These are phyloP conservation scores for Solea senegalensis DNA, from an alignment of 2,113 vertebrate genomes.

Conservation along the genomic window DNA sequence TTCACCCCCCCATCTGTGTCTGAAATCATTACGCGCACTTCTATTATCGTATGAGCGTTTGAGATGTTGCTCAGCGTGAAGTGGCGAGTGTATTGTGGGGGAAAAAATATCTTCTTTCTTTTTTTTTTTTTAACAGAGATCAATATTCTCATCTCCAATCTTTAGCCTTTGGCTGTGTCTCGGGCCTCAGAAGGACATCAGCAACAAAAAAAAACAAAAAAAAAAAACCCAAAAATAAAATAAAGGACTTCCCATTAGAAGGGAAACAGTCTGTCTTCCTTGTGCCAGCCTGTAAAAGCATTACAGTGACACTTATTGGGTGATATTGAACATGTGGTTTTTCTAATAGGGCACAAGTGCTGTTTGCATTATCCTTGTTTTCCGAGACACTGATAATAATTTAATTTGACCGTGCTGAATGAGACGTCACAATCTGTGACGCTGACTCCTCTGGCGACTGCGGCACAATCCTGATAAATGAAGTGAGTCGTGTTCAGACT, in stretches of 20 bases:
- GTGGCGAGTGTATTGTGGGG: slow-evolving; percentile 1
- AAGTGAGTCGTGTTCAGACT: slow-evolving; percentile 36
- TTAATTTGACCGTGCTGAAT: slow-evolving; percentile 27
- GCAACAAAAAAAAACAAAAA: neutral
- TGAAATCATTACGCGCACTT: slow-evolving; percentile 18
- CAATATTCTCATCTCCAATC: slow-evolving; percentile 26
- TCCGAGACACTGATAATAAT: slow-evolving; percentile 17
- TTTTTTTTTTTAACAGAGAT: slow-evolving; percentile 21
- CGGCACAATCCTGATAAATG: slow-evolving; percentile 21
- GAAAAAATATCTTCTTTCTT: neutral
- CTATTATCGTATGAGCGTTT: neutral
- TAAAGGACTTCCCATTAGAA: slow-evolving; percentile 2
- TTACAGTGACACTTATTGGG: slow-evolving; percentile 57
- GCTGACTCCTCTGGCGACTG: slow-evolving; percentile 7
- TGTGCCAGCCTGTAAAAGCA: slow-evolving; percentile 26
- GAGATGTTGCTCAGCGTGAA: neutral
- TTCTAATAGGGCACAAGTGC: slow-evolving; percentile 14
- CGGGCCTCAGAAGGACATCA: slow-evolving; percentile 29
- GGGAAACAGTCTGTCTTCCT: slow-evolving; percentile 33
- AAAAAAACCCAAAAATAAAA: slow-evolving; percentile 5
- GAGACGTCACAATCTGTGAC: slow-evolving; percentile 5
- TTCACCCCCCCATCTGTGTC: slow-evolving; percentile 4
- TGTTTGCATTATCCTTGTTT: slow-evolving; percentile 28
- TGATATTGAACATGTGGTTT: slow-evolving; percentile 51
- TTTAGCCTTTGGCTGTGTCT: slow-evolving; percentile 28